phyloP scores from a whole-genome alignment of 2,888 invertebrate genomes.

The Orthonychiurus folsomi region DNA sequence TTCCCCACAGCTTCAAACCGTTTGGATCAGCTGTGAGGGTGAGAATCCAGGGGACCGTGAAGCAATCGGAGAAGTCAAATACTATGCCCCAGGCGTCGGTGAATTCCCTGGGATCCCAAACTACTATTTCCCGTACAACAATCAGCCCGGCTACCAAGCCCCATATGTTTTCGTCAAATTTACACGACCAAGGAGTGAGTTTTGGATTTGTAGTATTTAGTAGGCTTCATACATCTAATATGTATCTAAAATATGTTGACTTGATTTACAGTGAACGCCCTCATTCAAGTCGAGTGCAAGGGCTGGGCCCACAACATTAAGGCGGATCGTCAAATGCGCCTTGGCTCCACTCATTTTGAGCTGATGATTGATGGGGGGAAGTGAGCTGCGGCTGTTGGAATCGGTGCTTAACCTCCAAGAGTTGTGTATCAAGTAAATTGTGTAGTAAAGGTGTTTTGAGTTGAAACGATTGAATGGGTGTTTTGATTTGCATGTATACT shows the following conservation, averaged over 20 bases:
- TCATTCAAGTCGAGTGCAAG: constrained; percentile 88
- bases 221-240: neutral
- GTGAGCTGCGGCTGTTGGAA: too few species aligned
- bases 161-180: constrained; percentile 82
- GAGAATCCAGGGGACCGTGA: constrained; percentile 88
- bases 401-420: too few species aligned
- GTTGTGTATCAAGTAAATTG: too few species aligned
- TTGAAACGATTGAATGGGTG: too few species aligned
- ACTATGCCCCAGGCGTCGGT: constrained; percentile 46
- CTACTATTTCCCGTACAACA: constrained; percentile 77
- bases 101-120: constrained; percentile 66
- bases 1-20: constrained; percentile 54
- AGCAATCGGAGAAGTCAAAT: constrained; percentile 82
- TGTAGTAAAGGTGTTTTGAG: too few species aligned
- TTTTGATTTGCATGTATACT: too few species aligned
- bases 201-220: constrained; percentile 20
- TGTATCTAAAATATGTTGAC: neutral
- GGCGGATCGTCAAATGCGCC: constrained; percentile 77
- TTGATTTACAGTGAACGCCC: constrained; percentile 58
- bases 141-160: constrained; percentile 74
- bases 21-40: constrained; percentile 89
- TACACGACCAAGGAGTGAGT: constrained; percentile 68
- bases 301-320: constrained; percentile 83
- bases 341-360: constrained; percentile 90
- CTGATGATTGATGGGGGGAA: constrained; percentile 86